A percentile compares a stretch with the other conserved stretches of the same genome.
Conservation (phyloP, 2,113 vertebrate species). For the Trematomus loennbergii region DNA sequence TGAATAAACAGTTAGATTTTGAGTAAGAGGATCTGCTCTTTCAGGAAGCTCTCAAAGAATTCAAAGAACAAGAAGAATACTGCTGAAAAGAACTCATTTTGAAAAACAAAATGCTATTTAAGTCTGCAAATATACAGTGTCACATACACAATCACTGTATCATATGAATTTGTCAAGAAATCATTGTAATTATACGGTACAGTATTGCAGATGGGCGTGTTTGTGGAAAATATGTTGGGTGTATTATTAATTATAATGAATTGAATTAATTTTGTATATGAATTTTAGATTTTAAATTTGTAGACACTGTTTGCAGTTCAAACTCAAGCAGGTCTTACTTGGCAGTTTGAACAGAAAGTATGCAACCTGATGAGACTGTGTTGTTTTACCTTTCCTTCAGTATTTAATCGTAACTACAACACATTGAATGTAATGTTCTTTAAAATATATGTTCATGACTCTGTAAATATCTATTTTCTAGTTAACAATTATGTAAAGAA, state of each 20-base stretch:
- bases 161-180: not conserved
- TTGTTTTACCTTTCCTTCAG: not conserved
- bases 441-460: not conserved
- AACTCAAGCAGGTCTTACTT: not conserved
- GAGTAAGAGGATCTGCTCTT: not conserved
- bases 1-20: not conserved
- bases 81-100: not conserved
- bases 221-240: no score
- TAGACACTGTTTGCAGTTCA: not conserved
- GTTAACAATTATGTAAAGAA: not conserved
- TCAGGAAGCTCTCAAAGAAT: not conserved
- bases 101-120: not conserved
- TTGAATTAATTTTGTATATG: not conserved
- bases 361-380: not conserved
- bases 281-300: not conserved
- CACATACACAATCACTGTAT: not conserved
- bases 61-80: not conserved
- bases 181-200: no score
- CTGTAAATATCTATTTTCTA: not conserved
- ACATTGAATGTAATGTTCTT: not conserved
- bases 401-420: not conserved
- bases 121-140: not conserved
- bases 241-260: no score
- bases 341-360: not conserved
- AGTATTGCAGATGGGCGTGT: no score